Evolutionary conservation across 1,140 invertebrate species (phyloP).

Genomic region (Andrena cerasifolii): DNA sequence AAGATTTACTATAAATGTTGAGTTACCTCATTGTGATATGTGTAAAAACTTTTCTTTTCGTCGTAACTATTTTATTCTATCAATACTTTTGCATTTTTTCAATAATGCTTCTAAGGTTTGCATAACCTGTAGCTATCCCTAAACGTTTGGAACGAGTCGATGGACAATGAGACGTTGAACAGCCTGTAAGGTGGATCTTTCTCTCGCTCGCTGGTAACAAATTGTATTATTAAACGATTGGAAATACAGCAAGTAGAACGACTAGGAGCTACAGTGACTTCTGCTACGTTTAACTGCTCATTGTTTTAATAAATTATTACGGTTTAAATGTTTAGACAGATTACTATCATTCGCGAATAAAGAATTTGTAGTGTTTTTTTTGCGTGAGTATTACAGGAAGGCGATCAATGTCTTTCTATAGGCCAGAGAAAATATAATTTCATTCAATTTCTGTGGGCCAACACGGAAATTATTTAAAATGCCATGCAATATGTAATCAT

Average conservation of each 20-base stretch:
- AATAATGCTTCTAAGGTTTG: too few relatives aligned
- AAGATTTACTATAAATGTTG: too few relatives aligned
- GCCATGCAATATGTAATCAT: too few relatives aligned
- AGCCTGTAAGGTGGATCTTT: conserved; percentile 3
- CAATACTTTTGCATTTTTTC: conserved; percentile 23
- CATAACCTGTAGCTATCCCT: conserved; percentile 62
- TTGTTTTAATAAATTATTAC: too few relatives aligned
- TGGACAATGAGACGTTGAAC: conserved; percentile 26
- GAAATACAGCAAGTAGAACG: conserved; percentile 58
- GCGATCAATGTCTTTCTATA: not conserved
- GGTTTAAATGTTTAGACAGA: not conserved
- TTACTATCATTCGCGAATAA: conserved; percentile 33
- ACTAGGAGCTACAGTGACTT: conserved; percentile 66
- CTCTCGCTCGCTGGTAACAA: conserved; percentile 19
- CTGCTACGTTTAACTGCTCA: conserved; percentile 22
- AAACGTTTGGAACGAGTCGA: conserved; percentile 40
- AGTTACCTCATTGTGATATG: too few relatives aligned
- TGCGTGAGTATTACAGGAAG: not conserved
- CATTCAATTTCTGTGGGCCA: not conserved
- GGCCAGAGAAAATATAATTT: not conserved
- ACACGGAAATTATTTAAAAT: not conserved
- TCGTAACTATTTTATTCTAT: not conserved
- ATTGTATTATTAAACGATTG: conserved; percentile 60
- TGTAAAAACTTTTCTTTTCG: too few relatives aligned
- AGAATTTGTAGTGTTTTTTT: not conserved